Conservation (phyloP, 2,113 vertebrate genomes). For the Maccullochella peelii region DNA sequence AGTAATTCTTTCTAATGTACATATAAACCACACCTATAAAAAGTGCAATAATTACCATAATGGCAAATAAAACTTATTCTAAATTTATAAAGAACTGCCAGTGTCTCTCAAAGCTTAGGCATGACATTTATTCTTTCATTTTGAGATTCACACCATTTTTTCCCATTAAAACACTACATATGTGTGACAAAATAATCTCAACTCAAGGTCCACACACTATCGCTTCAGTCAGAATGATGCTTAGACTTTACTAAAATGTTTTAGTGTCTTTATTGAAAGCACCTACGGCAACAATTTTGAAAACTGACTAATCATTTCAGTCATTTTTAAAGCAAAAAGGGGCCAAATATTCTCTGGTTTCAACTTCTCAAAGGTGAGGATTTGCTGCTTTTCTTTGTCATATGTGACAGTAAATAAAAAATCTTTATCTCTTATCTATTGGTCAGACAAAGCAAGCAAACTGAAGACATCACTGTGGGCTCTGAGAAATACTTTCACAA, state of each 20-base stretch:
- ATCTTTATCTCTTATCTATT: background rate
- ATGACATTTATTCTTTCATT: background rate
- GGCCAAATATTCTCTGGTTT: background rate
- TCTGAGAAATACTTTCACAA: background rate
- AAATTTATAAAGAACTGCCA: background rate
- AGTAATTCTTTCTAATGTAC: background rate
- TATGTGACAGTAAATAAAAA: background rate
- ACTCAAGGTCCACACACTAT: background rate
- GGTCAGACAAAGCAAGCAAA: background rate
- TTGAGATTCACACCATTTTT: background rate
- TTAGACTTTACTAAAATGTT: background rate
- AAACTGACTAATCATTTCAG: background rate
- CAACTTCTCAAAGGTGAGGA: background rate
- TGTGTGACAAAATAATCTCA: background rate
- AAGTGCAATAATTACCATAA: background rate
- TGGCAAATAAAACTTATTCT: background rate
- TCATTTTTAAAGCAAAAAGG: background rate
- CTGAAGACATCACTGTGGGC: background rate
- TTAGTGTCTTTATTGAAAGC: background rate
- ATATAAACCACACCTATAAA: background rate
- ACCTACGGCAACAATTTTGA: background rate
- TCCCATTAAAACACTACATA: background rate
- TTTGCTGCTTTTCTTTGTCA: background rate
- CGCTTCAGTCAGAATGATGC: conserved; percentile 3
- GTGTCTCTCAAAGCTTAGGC: background rate